Base-by-base conservation (phyloP, 2,797 vertebrate species). In the Tragelaphus oryx region DNA sequence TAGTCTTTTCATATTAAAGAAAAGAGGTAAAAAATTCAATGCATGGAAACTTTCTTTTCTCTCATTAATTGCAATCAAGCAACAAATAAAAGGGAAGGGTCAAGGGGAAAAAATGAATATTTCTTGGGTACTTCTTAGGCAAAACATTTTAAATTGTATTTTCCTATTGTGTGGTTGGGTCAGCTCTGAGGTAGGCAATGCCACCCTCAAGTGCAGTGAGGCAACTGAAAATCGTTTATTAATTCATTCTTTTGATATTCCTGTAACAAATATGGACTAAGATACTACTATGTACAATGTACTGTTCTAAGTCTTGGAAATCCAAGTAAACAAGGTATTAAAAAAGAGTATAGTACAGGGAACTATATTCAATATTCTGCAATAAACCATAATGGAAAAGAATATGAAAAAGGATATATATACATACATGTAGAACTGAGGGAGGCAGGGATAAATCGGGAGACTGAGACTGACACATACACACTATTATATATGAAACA, bases 21-120 rank as follows among this genome's bases (percentile, higher is more conserved):
- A 94, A 93, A 91, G 79, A 80, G 82, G 62, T 57, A 89, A 68
- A 89, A 93, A 92, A 83, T 81, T 93, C 55, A 91, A 41, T 4
- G 33, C n/a, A 14, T 16, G 80, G 84, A 83, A 79, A 84, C 44
- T 55, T 95, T 41, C 28, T 33, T 82, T 92, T 95, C 68, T 91
- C n/a, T 91, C 50, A 33, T 91, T 95, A 68, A 87, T 89, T 85
- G 13, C n/a, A 54, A 13, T 80, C 44, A 78, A 20, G 79, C 95
- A 93, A 55, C 83, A 95, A 82, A 83, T 12, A 65, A 74, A 57
- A 50, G 48, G 48, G n/a, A 85, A 89, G 55, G 18, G 4, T 18
- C 7, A 10, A 24, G 14, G 24, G 24, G 8, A 44, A 18, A 62
- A 5, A 89, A 79, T 57, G 41, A 65, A 22, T 33, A 37, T 87